Conservation (phyloP, 1,140 invertebrate species). For the Heterodera carotae region DNA sequence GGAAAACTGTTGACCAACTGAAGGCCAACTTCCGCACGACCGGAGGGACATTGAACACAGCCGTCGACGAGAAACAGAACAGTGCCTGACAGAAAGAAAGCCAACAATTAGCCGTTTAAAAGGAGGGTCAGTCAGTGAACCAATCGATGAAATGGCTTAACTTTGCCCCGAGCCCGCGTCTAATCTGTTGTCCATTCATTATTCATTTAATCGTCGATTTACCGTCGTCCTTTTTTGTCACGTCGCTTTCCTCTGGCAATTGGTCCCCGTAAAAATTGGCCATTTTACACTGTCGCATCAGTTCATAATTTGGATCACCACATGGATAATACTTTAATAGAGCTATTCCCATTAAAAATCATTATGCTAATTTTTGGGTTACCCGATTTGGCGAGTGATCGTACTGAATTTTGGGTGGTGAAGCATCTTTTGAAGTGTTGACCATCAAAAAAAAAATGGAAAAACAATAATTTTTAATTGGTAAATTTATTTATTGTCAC, state of each 20-base stretch:
- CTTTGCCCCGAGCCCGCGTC: too few species aligned
- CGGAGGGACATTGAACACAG: conserved; percentile 21
- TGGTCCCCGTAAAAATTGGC: neutral
- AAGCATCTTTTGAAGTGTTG: neutral
- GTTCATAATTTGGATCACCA: neutral
- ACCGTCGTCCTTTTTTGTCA: neutral
- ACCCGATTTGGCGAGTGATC: neutral
- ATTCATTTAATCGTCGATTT: neutral
- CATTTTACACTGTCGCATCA: neutral
- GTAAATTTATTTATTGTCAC: too few species aligned
- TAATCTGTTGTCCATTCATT: too few species aligned
- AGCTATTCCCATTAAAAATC: neutral
- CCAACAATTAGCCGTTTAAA: too few species aligned
- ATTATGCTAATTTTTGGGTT: neutral
- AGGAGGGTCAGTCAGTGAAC: too few species aligned
- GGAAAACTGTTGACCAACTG: conserved; percentile 10
- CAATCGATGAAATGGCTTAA: too few species aligned
- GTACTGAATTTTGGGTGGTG: neutral
- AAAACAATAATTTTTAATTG: neutral
- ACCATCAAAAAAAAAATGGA: neutral
- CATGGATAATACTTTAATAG: neutral
- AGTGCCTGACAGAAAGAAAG: neutral
- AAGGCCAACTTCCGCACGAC: neutral
- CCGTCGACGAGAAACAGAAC: conserved; percentile 19
- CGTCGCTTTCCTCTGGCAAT: neutral